phyloP scores from a whole-genome alignment of 2,797 vertebrate species.

The Gouania willdenowi region DNA sequence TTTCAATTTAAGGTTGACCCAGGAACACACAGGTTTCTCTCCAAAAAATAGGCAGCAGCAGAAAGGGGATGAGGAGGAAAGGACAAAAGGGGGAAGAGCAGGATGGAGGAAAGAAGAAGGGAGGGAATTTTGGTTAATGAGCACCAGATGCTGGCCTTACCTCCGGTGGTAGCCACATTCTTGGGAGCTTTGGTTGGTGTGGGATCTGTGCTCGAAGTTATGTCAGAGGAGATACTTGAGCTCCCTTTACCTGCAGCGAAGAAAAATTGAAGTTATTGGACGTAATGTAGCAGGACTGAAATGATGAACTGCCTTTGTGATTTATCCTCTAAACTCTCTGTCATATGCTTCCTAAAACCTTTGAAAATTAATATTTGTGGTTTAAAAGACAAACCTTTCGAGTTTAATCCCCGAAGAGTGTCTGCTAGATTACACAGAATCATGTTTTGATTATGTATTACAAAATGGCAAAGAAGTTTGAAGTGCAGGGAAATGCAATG shows the following conservation, averaged over 20 bases:
- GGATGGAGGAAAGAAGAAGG: slow-evolving; percentile 18
- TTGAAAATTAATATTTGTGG: background rate
- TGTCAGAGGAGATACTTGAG: slow-evolving; percentile 99
- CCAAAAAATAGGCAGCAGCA: slow-evolving; percentile 68
- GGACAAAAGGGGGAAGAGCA: slow-evolving; percentile 4
- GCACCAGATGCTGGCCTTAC: slow-evolving; percentile 87
- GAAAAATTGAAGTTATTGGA: slow-evolving; percentile 17
- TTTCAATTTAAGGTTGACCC: slow-evolving; percentile 73
- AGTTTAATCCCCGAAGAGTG: background rate
- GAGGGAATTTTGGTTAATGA: slow-evolving; percentile 71
- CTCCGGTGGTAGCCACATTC: slow-evolving; percentile 97
- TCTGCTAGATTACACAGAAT: slow-evolving; percentile 12
- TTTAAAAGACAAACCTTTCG: background rate
- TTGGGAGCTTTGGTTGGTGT: slow-evolving; percentile 92
- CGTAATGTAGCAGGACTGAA: background rate
- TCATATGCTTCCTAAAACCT: background rate
- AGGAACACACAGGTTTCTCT: slow-evolving; percentile 65
- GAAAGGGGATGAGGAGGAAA: slow-evolving; percentile 31
- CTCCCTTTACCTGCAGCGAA: slow-evolving; percentile 90
- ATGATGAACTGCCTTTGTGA: slow-evolving; percentile 5
- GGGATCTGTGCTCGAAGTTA: slow-evolving; percentile 98
- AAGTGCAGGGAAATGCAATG: slow-evolving; percentile 26
- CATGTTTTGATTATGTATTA: slow-evolving; percentile 9
- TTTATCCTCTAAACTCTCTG: background rate
- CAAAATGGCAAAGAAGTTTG: slow-evolving; percentile 11